Evolutionary conservation across 92 coral and sea anemone genomes (phyloP), one percentile per base, ranked within the genome.

Genomic region (Paramuricea clavata): DNA sequence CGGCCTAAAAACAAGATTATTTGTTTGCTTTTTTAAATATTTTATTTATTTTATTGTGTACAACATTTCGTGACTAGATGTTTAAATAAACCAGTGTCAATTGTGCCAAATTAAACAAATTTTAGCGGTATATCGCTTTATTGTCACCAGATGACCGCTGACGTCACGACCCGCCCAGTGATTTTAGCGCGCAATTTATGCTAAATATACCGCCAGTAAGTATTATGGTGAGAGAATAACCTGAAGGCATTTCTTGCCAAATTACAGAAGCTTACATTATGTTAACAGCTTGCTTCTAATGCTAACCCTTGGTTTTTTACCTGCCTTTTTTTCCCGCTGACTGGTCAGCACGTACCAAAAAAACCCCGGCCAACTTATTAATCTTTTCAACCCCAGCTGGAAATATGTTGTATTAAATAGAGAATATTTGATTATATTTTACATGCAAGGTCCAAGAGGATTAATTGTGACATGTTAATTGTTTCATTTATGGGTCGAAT

Each of bases 121-220:
- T 65, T 65, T 0, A 28, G 26, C 62, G 23, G 39, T n/a, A 60
- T 60, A 12, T 5, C 21, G 12, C 3, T 28, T 11, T 13, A 31
- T 31, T 28, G 68, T 60, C 31, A 65, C 16, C 72, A 65, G 68
- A 65, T 65, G 72, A 11, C 6, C 22, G 6, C 68, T n/a, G 12
- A 31, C 39, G 72, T 65, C 72, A 65, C 13, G 62, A 21, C 62
- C 62, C 62, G 19, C 62, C 62, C 9, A 11, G 39, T 30, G 6
- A 39, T 15, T 28, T 28, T 13, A 30, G 72, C 16, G 31, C 72
- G 72, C 72, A 15, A 65, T 26, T 65, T 65, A 65, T 65, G 72
- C 11, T 65, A 65, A 65, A 2, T 6, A 25, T 4, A 60, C 32
- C 32, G 10, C 52, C 52, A 47, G 52, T 6, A 12, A 12, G 52